Evolutionary conservation across 2,113 vertebrate species (phyloP).

Genomic region (Galeopterus variegatus): DNA sequence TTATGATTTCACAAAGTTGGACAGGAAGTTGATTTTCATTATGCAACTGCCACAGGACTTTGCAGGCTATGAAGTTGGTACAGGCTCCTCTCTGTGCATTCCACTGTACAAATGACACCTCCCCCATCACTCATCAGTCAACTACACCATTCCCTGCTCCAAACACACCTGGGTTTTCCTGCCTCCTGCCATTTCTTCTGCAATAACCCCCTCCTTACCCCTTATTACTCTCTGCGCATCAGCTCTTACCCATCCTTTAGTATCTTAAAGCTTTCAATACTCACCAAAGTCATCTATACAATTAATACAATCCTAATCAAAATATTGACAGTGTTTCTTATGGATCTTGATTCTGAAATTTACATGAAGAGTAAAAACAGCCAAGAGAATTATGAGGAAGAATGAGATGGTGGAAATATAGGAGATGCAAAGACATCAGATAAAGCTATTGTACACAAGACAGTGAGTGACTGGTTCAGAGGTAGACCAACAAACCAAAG

Average conservation of each 20-base stretch:
- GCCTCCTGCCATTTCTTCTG: not conserved
- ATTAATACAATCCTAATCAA: not conserved
- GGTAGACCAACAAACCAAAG: not conserved
- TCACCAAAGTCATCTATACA: not conserved
- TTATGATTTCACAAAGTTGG: not conserved
- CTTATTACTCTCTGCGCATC: not conserved
- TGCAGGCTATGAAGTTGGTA: not conserved
- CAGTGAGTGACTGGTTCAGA: not conserved
- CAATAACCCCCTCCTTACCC: not conserved
- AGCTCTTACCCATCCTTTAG: not conserved
- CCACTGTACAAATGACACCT: not conserved
- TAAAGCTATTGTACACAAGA: not conserved
- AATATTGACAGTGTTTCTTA: not conserved
- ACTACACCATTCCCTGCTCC: not conserved
- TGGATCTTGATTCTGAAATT: constrained; percentile 44
- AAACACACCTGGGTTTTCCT: not conserved
- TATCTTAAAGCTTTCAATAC: not conserved
- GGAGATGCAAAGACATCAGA: not conserved
- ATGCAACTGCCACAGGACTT: not conserved
- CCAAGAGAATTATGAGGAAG: not conserved
- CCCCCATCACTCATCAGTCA: not conserved
- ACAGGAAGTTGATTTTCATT: not conserved
- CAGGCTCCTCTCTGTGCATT: not conserved
- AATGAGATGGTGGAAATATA: not conserved
- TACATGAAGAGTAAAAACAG: constrained; percentile 11